Percentiles rank a stretch among this genome's conserved stretches.
Conservation (phyloP, 23 tunicate species). For the Pegea sp. region DNA sequence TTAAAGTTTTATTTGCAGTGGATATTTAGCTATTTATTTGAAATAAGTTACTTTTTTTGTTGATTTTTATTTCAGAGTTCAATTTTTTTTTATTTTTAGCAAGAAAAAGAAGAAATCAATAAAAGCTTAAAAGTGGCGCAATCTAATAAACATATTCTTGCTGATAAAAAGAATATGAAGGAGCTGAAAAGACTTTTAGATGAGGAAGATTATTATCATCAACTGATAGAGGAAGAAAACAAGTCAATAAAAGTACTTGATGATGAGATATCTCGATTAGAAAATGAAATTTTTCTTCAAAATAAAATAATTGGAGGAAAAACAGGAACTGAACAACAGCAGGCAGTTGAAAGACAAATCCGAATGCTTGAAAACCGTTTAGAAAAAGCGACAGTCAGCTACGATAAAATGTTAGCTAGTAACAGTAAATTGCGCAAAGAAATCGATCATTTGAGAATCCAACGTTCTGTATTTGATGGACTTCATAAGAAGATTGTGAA, state of each 20-base stretch:
- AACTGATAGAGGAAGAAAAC: constrained; percentile 38
- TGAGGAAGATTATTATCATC: constrained; percentile 59
- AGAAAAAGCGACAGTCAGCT: constrained; percentile 82
- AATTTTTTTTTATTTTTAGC: constrained; percentile 13
- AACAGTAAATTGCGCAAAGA: constrained; percentile 69
- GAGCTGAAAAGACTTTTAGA: constrained; percentile 34
- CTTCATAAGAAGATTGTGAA: constrained; percentile 55
- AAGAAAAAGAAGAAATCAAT: constrained; percentile 64
- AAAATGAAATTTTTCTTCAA: constrained; percentile 34
- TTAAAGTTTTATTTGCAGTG: too few species aligned
- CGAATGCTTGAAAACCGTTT: constrained; percentile 72
- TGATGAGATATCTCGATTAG: constrained; percentile 37
- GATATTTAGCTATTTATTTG: background rate
- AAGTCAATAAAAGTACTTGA: constrained; percentile 24
- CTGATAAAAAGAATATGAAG: constrained; percentile 48
- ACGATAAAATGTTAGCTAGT: constrained; percentile 58
- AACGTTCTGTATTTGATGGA: constrained; percentile 69
- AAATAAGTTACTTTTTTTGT: background rate
- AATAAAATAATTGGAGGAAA: constrained; percentile 68
- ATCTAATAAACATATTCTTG: constrained; percentile 44
- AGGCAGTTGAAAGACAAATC: background rate
- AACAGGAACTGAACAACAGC: background rate
- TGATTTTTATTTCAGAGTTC: background rate
- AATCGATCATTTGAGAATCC: constrained; percentile 72
- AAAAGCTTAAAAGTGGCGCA: constrained; percentile 58